phyloP scores from a whole-genome alignment of 2,113 vertebrate genomes.

The Pleuronectes platessa region DNA sequence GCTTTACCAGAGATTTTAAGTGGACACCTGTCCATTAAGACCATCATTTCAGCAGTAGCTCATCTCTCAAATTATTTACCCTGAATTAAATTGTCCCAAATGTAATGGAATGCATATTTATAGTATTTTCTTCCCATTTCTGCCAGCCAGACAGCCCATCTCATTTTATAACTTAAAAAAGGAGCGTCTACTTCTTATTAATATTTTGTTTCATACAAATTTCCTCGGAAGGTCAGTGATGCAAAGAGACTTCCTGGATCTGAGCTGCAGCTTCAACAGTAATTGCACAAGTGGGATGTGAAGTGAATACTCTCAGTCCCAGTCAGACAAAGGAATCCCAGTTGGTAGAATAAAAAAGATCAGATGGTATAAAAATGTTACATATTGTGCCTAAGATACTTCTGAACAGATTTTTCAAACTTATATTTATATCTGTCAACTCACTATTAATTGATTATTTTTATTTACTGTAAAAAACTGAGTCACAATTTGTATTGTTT shows the following conservation, averaged over 20 bases:
- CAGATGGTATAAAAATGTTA: not conserved
- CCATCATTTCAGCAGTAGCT: conserved; percentile 72
- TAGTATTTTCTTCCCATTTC: conserved; percentile 60
- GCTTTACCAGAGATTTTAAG: conserved; percentile 83
- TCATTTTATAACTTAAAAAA: conserved; percentile 37
- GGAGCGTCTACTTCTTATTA: conserved; percentile 32
- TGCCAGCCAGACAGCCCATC: conserved; percentile 36
- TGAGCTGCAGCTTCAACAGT: not conserved
- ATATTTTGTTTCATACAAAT: conserved; percentile 18
- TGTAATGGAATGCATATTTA: conserved; percentile 84
- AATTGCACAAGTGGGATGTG: not conserved
- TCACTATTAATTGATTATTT: too few species aligned
- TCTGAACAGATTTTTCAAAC: too few species aligned
- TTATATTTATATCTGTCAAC: too few species aligned
- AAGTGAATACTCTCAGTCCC: not conserved
- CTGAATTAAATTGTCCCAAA: conserved; percentile 81
- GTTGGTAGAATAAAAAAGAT: not conserved
- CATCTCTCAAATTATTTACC: conserved; percentile 82
- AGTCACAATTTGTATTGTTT: not conserved
- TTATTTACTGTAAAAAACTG: not conserved
- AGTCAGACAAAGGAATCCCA: not conserved
- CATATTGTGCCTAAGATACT: not conserved
- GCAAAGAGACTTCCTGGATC: not conserved
- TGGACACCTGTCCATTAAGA: conserved; percentile 87
- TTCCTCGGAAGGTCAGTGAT: conserved; percentile 23